Base-by-base conservation (phyloP, 2,797 vertebrate genomes). In the Smutsia gigantea region DNA sequence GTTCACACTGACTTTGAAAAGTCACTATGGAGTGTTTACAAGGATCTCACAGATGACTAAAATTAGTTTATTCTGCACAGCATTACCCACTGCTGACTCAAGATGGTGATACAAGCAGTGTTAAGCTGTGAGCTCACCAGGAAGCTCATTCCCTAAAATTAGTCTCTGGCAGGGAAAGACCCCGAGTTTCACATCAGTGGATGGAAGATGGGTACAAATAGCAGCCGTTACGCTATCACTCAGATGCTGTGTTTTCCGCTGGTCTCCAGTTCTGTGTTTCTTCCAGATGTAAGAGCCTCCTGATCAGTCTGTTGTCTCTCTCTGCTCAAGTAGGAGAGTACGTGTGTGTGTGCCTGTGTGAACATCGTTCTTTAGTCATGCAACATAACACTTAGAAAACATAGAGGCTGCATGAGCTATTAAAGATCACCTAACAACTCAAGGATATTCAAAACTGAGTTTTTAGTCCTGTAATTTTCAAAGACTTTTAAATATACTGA, bases 141-240 rank as follows among this genome's bases (percentile, higher is more conserved):
- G 96, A 97, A 95, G 96, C 84, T 97, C 98, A 97, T 88, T 96
- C 91, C 93, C 98, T 98, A 98, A 98, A 98, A 98, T 98, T 98
- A 95, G 96, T 98, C 94, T 97, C 97, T 98, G 97, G 98, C 88
- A 96, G 89, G 93, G 96, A 96, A 97, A 97, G 97, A 97, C 98
- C 98, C 97, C 71, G 53, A 49, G 88, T 96, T 46, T 98, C 93
- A 89, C 91, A 68, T 81, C 63, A 79, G 68, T 86, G 71, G 57
- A 93, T 77, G 59, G 95, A 94, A 91, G 94, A 94, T 19, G 93
- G 27, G 3, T 97, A 97, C 96, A 97, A 97, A 97, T 94, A 97
- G 96, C 42, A 64, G 78, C 91, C 12, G 34, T 81, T 96, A 90
- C 7, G 7, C 83, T 57, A 55, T 92, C 91, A 42, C 84, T 95